phyloP scores from a whole-genome alignment of 2,113 vertebrate species.

The Puntigrus tetrazona region DNA sequence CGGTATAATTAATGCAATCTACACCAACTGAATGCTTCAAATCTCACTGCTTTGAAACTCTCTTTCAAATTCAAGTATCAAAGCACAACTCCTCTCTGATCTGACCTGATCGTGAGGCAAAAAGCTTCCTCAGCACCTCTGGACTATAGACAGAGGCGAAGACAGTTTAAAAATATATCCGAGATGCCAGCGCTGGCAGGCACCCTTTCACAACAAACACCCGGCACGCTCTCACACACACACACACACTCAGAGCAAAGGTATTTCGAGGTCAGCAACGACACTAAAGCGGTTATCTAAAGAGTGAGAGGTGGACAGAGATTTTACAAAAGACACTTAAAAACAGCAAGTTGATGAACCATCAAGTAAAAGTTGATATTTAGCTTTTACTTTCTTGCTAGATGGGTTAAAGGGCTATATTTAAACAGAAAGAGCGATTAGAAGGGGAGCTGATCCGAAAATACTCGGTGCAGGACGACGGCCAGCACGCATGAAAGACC shows the following conservation, averaged over 20 bases:
- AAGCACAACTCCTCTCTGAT: neutral
- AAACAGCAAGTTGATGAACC: neutral
- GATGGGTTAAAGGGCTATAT: slow-evolving; percentile 68
- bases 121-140: neutral
- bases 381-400: too few species aligned
- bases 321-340: neutral
- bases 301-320: neutral
- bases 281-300: neutral
- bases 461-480: slow-evolving; percentile 52
- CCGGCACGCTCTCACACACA: neutral
- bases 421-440: slow-evolving; percentile 64
- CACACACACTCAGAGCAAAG: neutral
- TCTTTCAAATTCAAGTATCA: neutral
- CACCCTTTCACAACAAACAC: slow-evolving; percentile 27
- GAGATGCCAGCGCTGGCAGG: slow-evolving; percentile 12
- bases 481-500: slow-evolving; percentile 67
- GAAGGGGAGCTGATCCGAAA: slow-evolving; percentile 43
- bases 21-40: slow-evolving; percentile 1
- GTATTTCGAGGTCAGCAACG: slow-evolving; percentile 35
- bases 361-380: slow-evolving; percentile 16
- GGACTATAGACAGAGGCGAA: neutral
- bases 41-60: neutral
- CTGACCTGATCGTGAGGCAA: neutral
- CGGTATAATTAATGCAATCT: neutral
- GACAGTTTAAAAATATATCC: slow-evolving; percentile 40